Evolutionary conservation across 2,113 vertebrate genomes (phyloP), one percentile per base, ranked within the genome.

Genomic region (Procapra przewalskii): DNA sequence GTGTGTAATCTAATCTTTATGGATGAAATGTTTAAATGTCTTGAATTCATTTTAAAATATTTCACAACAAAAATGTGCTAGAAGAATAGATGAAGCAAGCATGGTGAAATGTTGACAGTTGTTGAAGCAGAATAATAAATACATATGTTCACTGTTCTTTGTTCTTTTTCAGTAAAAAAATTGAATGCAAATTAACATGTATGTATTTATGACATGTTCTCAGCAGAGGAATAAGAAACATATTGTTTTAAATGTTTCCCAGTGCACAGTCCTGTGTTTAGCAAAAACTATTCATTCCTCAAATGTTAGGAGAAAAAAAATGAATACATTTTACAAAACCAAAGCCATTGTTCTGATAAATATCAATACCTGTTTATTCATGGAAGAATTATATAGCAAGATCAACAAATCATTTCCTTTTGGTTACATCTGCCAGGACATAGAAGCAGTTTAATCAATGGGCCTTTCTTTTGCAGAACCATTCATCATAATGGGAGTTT

Each of bases 291-390:
- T 12, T 31, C 33, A 77, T 85, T 89, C 1, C 14, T 95, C 86
- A 95, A 62, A 52, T 71, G 57, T 17, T 94, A 7, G 8, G 75
- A 92, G 17, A 57, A 93, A 62, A 91, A 85, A 81, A 88, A 91
- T 55, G 29, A 88, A 21, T 64, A 40, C 29, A 11, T 31, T 67
- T 7, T 82, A 40, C 59, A 79, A 83, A 88, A 60, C 36, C 48
- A 82, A 79, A 82, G 17, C 4, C 23, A 83, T 89, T 59, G 25
- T 91, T 82, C 45, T 95, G n/a, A 19, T 89, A 59, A 94, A 79
- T 95, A 95, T 77, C 48, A 96, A 31, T 50, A 90, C 45, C 43
- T 67, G 4, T 31, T 97, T 91, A 82, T 83, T 94, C 21, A 67
- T 83, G 31, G 29, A 77, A 79, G 67, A 93, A 88, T 45, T 93